phyloP scores from a whole-genome alignment of 1,140 invertebrate genomes.

The Scaptodrosophila lebanonensis region DNA sequence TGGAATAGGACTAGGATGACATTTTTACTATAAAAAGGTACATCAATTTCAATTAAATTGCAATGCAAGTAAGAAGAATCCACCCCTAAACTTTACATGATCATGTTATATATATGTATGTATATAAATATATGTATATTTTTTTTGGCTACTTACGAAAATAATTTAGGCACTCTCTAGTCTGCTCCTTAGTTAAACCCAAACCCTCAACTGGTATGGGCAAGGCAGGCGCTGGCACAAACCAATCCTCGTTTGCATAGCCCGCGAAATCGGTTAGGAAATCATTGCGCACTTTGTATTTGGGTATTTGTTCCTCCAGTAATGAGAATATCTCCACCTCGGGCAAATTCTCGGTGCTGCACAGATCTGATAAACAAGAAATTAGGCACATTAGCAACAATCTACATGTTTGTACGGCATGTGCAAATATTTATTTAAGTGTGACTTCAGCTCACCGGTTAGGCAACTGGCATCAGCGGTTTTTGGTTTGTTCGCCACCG shows the following conservation, averaged over 20 bases:
- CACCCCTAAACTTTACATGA: no score
- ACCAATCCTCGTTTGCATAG: conserved; percentile 97
- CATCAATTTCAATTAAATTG: no score
- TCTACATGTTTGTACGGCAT: not conserved
- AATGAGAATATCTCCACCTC: conserved; percentile 97
- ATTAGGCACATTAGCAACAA: conserved; percentile 22
- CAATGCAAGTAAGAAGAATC: no score
- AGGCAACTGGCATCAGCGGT: conserved; percentile 66
- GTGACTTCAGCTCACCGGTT: conserved; percentile 47
- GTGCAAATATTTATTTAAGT: conserved; percentile 3
- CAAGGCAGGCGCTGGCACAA: conserved; percentile 90
- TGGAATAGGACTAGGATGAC: no score
- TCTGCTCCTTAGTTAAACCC: conserved; percentile 94
- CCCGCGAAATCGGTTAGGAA: conserved; percentile 95
- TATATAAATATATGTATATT: not conserved
- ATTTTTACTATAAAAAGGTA: no score
- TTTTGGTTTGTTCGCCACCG: conserved; percentile 40
- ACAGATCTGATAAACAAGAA: conserved; percentile 84
- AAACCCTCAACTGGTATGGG: conserved; percentile 85
- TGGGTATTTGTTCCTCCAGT: conserved; percentile 95
- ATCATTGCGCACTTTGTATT: conserved; percentile 94
- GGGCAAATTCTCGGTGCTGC: conserved; percentile 89
- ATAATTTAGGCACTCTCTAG: conserved; percentile 94
- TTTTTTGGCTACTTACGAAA: conserved; percentile 88
- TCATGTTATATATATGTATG: not conserved